Conservation (phyloP, 1,140 invertebrate genomes). For the Neodiprion virginianus region DNA sequence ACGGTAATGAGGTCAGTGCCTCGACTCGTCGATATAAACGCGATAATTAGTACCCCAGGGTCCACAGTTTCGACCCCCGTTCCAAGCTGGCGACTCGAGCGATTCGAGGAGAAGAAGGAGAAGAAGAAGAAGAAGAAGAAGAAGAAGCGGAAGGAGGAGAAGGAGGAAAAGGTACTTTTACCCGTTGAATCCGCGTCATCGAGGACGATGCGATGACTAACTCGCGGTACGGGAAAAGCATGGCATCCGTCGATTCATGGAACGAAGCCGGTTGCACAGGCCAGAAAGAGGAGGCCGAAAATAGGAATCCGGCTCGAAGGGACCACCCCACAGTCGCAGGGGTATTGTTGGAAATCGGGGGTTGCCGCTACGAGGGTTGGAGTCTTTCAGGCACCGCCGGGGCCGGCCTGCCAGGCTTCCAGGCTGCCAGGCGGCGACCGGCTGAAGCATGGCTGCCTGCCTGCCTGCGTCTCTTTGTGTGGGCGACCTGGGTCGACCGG, state of each 20-base stretch:
- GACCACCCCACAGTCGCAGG: slow-evolving; percentile 36
- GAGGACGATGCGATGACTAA: neutral
- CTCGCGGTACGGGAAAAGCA: neutral
- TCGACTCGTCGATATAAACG: too few species aligned
- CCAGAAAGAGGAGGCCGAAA: too few species aligned
- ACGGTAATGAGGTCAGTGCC: neutral
- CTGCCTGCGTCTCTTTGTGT: slow-evolving; percentile 15
- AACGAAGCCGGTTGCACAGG: neutral
- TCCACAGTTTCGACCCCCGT: too few species aligned
- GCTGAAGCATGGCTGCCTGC: slow-evolving; percentile 16
- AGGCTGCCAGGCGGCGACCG: slow-evolving; percentile 23
- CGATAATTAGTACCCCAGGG: too few species aligned
- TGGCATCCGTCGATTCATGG: too few species aligned
- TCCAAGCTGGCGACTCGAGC: too few species aligned
- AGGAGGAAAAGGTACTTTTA: neutral
- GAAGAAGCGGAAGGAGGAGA: too few species aligned
- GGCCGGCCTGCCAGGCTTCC: slow-evolving; percentile 35
- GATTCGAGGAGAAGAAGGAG: too few species aligned
- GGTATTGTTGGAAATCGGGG: slow-evolving; percentile 25
- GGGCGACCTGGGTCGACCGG: neutral
- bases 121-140: too few species aligned
- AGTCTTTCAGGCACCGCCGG: slow-evolving; percentile 37
- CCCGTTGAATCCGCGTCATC: neutral
- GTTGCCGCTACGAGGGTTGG: slow-evolving; percentile 41
- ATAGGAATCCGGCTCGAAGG: slow-evolving; percentile 12